These are phyloP conservation scores for Falco concolor DNA, from an alignment of 2,797 vertebrate species.

Conservation along the genomic window DNA sequence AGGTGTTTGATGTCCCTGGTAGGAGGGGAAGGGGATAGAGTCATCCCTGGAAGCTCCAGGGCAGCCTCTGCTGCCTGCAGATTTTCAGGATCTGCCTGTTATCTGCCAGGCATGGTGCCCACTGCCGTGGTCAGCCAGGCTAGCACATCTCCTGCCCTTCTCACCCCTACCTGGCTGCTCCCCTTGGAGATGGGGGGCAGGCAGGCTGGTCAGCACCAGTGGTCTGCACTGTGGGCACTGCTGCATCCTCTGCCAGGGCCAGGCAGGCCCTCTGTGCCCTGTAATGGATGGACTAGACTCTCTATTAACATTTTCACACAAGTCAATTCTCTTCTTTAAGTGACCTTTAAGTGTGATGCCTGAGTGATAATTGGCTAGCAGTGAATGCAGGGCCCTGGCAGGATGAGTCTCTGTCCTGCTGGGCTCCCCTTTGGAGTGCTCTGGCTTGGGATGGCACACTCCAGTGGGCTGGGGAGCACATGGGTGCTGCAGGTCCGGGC, in stretches of 20 bases:
- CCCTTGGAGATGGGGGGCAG: rapidly evolving
- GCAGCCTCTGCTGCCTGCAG: not conserved
- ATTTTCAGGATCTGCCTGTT: not conserved
- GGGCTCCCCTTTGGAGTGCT: not conserved
- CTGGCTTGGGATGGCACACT: not conserved
- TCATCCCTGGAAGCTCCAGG: not conserved
- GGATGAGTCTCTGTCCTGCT: not conserved
- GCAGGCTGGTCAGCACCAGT: too few species aligned
- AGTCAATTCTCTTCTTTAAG: not conserved
- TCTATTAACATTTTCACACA: not conserved
- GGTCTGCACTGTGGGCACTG: not conserved
- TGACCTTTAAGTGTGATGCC: not conserved
- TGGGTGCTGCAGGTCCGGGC: rapidly evolving
- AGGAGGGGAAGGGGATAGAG: not conserved
- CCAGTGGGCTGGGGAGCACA: rapidly evolving
- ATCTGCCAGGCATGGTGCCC: not conserved
- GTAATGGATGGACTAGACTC: not conserved
- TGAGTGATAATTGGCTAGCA: not conserved
- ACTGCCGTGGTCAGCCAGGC: not conserved
- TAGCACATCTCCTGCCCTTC: not conserved
- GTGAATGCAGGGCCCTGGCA: not conserved
- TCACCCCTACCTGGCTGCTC: not conserved
- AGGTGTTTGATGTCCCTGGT: rapidly evolving
- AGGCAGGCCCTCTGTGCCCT: not conserved
- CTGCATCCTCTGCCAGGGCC: not conserved